phyloP scores from a whole-genome alignment of 2,797 vertebrate species.

The Scleropages formosus region DNA sequence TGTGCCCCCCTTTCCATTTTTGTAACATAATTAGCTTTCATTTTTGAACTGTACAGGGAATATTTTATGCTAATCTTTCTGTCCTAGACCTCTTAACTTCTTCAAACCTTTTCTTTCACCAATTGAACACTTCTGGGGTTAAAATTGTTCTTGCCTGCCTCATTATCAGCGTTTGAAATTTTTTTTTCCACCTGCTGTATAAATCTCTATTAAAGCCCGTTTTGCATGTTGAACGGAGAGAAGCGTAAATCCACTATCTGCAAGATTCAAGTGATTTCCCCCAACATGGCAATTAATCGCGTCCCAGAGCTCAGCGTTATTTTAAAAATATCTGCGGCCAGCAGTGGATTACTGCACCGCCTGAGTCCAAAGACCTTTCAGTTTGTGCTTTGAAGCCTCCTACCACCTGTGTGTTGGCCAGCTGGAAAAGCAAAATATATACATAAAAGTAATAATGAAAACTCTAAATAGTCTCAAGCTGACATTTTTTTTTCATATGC shows the following conservation, averaged over 20 bases:
- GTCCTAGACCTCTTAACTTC: slow-evolving; percentile 80
- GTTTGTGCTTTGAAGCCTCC: slow-evolving; percentile 14
- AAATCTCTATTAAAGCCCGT: slow-evolving; percentile 82
- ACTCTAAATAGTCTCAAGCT: no score
- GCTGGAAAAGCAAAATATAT: background rate
- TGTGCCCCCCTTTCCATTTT: slow-evolving; percentile 52
- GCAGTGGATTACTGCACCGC: slow-evolving; percentile 60
- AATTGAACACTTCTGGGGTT: slow-evolving; percentile 74
- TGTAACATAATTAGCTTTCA: slow-evolving; percentile 74
- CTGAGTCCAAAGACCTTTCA: slow-evolving; percentile 47
- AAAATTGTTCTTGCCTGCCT: slow-evolving; percentile 80
- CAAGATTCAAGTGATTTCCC: slow-evolving; percentile 67
- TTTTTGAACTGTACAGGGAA: slow-evolving; percentile 65
- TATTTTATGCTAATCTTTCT: slow-evolving; percentile 79
- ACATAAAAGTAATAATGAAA: no score
- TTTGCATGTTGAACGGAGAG: slow-evolving; percentile 65
- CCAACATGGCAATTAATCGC: slow-evolving; percentile 74
- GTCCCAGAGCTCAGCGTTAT: slow-evolving; percentile 69
- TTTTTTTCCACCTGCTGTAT: slow-evolving; percentile 70
- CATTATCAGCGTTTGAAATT: slow-evolving; percentile 81
- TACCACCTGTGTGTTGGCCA: slow-evolving; percentile 25
- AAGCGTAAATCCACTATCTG: slow-evolving; percentile 72
- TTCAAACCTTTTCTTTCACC: slow-evolving; percentile 67
- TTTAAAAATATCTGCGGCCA: slow-evolving; percentile 64
- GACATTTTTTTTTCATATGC: no score